Evolutionary conservation across 2,113 vertebrate genomes (phyloP).

Genomic region (Siphamia tubifer): DNA sequence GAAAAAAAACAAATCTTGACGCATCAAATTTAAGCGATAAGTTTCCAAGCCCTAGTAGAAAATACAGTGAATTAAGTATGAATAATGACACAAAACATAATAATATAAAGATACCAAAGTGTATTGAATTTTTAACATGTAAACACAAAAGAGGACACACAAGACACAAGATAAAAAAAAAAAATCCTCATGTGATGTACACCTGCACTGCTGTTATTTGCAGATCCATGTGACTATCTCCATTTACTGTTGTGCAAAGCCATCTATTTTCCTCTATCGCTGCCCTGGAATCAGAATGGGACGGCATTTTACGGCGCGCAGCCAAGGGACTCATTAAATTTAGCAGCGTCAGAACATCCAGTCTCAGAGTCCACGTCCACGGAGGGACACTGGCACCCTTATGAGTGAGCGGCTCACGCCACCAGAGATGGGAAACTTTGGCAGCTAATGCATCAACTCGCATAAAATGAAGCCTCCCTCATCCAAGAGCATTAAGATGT

Average conservation of each 20-base stretch:
- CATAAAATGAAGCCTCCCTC: slow-evolving; percentile 66
- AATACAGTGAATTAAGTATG: no score
- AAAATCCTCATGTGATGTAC: neutral
- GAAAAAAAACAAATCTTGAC: no score
- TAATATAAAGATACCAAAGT: no score
- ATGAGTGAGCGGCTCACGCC: slow-evolving; percentile 44
- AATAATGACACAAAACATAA: no score
- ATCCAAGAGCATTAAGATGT: slow-evolving; percentile 60
- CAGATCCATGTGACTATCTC: neutral
- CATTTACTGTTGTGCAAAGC: neutral
- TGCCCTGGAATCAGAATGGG: neutral
- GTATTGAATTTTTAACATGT: neutral
- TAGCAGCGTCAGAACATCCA: slow-evolving; percentile 45
- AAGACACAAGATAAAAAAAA: slow-evolving; percentile 12
- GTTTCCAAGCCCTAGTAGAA: no score
- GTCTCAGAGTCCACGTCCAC: slow-evolving; percentile 21
- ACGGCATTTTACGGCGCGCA: slow-evolving; percentile 1
- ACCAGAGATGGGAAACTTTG: slow-evolving; percentile 35
- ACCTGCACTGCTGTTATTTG: neutral
- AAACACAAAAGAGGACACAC: neutral
- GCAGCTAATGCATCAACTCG: slow-evolving; percentile 36
- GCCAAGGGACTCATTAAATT: slow-evolving; percentile 39
- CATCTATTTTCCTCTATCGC: neutral
- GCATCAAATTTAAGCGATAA: no score
- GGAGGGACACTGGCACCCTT: slow-evolving; percentile 35